Conservation (phyloP, 2,113 vertebrate genomes). For the Atractosteus spatula region DNA sequence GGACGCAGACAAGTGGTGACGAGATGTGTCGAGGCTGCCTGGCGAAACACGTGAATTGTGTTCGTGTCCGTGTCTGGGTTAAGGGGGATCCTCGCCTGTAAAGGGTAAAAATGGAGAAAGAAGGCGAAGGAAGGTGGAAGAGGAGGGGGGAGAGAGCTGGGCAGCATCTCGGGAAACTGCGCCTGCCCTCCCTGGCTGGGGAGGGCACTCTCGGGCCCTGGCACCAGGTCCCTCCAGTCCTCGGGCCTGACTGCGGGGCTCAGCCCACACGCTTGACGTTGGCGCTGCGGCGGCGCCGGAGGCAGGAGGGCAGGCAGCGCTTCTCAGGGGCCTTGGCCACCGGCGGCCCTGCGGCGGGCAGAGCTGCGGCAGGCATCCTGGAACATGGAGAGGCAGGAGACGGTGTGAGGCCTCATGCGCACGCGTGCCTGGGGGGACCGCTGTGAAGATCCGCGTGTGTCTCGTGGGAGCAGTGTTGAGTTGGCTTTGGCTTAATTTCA, state of each 20-base stretch:
- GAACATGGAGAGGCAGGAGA: neutral
- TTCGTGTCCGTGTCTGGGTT: neutral
- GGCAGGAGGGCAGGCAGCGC: slow-evolving; percentile 49
- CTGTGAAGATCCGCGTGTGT: too few relatives aligned
- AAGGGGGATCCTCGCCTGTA: neutral
- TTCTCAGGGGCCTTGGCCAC: slow-evolving; percentile 41
- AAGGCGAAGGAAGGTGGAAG: neutral
- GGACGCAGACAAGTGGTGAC: too few relatives aligned
- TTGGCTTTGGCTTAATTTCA: too few relatives aligned
- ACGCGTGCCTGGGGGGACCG: too few relatives aligned
- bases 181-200: neutral
- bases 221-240: neutral
- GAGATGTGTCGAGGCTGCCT: neutral
- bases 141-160: neutral
- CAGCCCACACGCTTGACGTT: slow-evolving; percentile 57
- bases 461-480: too few relatives aligned
- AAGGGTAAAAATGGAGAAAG: too few relatives aligned
- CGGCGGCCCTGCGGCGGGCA: slow-evolving; percentile 37
- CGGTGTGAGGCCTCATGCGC: too few relatives aligned
- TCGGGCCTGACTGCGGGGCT: slow-evolving; percentile 11
- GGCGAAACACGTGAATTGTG: neutral
- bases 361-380: slow-evolving; percentile 55
- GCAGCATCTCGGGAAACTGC: neutral
- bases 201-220: neutral
- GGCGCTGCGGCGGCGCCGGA: slow-evolving; percentile 50